A percentile compares a stretch with the other conserved stretches of the same genome.
Evolutionary conservation across 2,797 vertebrate species (phyloP).

Genomic region (Tarsius wallacei): DNA sequence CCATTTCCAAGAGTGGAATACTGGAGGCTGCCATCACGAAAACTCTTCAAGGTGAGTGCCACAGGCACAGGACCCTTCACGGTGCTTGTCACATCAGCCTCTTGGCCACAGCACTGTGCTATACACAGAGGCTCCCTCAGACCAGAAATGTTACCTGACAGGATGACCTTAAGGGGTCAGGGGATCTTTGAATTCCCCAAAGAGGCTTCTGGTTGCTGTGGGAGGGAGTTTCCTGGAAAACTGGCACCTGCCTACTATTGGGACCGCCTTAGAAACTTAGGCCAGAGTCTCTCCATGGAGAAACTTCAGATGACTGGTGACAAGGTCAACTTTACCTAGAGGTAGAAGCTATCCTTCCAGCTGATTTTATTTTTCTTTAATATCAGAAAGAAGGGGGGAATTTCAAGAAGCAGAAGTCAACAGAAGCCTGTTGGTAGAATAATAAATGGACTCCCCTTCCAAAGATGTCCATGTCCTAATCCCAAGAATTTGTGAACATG

Average conservation of each 20-base stretch:
- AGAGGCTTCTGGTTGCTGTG: background rate
- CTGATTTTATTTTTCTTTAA: background rate
- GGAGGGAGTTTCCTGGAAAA: background rate
- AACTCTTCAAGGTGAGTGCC: background rate
- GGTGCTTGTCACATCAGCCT: no score
- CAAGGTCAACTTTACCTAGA: background rate
- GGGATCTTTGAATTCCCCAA: background rate
- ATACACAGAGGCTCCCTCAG: background rate
- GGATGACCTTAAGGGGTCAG: background rate
- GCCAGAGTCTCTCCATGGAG: background rate
- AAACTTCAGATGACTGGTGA: background rate
- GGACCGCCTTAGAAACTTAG: background rate
- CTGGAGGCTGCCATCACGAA: background rate
- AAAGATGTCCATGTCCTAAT: background rate
- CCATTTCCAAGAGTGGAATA: background rate
- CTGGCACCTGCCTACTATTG: background rate
- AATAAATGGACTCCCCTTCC: background rate
- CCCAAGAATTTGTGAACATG: background rate
- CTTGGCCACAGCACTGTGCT: background rate
- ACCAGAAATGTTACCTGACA: background rate
- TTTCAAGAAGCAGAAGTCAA: slow-evolving; percentile 24
- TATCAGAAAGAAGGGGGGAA: background rate
- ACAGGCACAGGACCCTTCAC: background rate
- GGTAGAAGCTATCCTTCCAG: background rate
- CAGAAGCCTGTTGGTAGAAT: background rate